Evolutionary conservation across 30 jellyfish, hydroid and myxozoan species (phyloP), one percentile per base, ranked within the genome.

Genomic region (Chironex yamaguchii): DNA sequence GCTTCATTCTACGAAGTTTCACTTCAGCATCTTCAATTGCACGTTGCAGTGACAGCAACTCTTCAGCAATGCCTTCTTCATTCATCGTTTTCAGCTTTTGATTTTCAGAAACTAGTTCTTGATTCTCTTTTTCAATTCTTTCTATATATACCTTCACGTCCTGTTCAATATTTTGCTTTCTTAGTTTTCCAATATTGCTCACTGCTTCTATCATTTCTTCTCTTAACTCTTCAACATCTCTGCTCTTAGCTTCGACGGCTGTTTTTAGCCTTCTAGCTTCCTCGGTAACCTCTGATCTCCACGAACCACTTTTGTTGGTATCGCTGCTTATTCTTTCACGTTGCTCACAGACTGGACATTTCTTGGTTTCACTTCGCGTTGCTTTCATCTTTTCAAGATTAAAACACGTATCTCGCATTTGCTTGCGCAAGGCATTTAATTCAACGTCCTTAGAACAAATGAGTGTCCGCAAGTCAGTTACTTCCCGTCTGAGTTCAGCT

Each of bases 41-140:
- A 22, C 70, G 52, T 48, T 86, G 97, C 80, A 92, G 76, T 17
- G 94, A 85, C 6, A 89, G 81, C 17, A 92, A 79, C 49, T 92
- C 98, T 35, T 81, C 96, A 4, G 89, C 86, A 34, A 92, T 92
- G 32, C 68, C 54, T 48, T 82, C 97, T 71, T 71, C 93, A 34
- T n/a, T 83, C 1, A 81, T 6, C 27, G 48, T 35, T 36, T 83
- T 72, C 62, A 81, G 36, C n/a, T 62, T 51, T 0, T 68, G 9
- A 42, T 83, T 68, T 63, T 73, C 90, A 54, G 26, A 82, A 25
- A 67, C 70, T 51, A 89, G 31, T 27, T 17, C 48, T 32, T 29
- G 23, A 32, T 77, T 62, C 27, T 64, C 67, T 3, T 36, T 53
- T 30, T 73, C 36, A 21, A 67, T 49, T 3, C 30, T 51, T 13